phyloP scores from a whole-genome alignment of 1,140 invertebrate species.

The Drosophila pandora region DNA sequence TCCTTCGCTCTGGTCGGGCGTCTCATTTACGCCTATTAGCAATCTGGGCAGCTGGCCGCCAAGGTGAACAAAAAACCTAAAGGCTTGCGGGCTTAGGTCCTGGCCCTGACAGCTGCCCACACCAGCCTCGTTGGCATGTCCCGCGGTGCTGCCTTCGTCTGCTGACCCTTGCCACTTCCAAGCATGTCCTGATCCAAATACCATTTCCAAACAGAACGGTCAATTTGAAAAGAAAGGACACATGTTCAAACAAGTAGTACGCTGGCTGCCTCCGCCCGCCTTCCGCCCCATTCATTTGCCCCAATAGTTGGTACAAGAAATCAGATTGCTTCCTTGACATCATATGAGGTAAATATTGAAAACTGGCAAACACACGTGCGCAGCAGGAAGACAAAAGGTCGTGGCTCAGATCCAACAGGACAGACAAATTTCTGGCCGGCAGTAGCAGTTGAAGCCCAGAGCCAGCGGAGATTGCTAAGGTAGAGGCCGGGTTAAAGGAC shows the following conservation, averaged over 20 bases:
- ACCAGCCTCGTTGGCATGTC: conserved; percentile 52
- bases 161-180: conserved; percentile 34
- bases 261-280: conserved; percentile 24
- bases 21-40: conserved; percentile 78
- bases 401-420: neutral
- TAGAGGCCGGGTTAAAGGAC: conserved; percentile 6
- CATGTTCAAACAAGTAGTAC: conserved; percentile 67
- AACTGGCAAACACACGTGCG: conserved; percentile 68
- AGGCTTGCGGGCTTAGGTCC: conserved; percentile 59
- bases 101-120: conserved; percentile 69
- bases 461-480: neutral
- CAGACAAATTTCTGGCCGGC: neutral
- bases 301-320: conserved; percentile 63
- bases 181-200: conserved; percentile 42
- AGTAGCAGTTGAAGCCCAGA: neutral
- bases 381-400: conserved; percentile 66
- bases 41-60: conserved; percentile 64
- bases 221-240: conserved; percentile 51
- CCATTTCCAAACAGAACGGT: conserved; percentile 63
- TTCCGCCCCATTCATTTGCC: conserved; percentile 3
- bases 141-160: conserved; percentile 46
- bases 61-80: conserved; percentile 57
- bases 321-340: conserved; percentile 73
- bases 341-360: conserved; percentile 69
- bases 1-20: conserved; percentile 54